A percentile compares a stretch with the other conserved stretches of the same genome.
These are phyloP conservation scores for Pituophis catenifer DNA, from an alignment of 2,113 vertebrate species.

Conservation along the genomic window DNA sequence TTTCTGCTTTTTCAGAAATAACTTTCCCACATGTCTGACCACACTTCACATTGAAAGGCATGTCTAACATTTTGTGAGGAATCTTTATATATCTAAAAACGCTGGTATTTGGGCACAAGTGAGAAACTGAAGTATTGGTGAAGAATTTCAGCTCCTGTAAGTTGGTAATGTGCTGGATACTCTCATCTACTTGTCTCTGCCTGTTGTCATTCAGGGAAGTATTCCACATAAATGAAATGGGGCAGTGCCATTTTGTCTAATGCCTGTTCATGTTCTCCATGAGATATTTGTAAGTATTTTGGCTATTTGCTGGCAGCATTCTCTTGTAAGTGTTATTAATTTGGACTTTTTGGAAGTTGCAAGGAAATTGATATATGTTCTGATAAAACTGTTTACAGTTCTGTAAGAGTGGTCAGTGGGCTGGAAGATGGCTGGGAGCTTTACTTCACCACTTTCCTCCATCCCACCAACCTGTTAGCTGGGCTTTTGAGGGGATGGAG, in stretches of 20 bases:
- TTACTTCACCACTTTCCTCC: background rate
- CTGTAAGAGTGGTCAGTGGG: background rate
- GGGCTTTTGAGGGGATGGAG: background rate
- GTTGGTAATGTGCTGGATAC: background rate
- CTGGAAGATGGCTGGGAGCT: background rate
- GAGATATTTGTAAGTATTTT: background rate
- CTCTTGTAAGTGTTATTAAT: background rate
- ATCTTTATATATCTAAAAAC: background rate
- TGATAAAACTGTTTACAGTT: background rate
- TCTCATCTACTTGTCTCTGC: background rate
- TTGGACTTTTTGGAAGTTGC: background rate
- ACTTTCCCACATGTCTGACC: background rate
- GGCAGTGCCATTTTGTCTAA: background rate
- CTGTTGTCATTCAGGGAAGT: background rate
- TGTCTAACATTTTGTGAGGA: background rate
- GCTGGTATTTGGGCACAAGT: background rate
- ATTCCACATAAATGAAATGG: background rate
- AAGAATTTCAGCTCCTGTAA: background rate
- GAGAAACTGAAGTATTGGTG: background rate
- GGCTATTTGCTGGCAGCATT: background rate
- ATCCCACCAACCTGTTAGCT: background rate
- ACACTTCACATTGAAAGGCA: background rate
- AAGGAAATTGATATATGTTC: background rate
- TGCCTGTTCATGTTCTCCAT: background rate
- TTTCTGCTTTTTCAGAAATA: background rate